These are phyloP conservation scores for Leptatherina wallacei DNA, from an alignment of 2,797 vertebrate species.

Conservation along the genomic window DNA sequence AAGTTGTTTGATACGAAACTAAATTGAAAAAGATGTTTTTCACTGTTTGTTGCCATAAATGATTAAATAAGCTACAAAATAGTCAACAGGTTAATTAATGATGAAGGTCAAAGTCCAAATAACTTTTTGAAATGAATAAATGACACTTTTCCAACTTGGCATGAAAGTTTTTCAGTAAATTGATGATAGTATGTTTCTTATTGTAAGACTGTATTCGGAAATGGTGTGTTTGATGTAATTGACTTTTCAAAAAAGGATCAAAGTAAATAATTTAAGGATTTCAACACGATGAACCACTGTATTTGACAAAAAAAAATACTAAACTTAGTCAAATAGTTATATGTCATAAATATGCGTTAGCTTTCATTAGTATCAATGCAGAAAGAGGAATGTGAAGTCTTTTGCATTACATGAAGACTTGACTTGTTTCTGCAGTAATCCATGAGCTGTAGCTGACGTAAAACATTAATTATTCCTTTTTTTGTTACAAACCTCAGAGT, in stretches of 20 bases:
- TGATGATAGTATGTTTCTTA: not conserved
- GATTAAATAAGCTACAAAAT: not conserved
- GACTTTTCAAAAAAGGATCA: not conserved
- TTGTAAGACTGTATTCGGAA: not conserved
- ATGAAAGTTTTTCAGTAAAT: not conserved
- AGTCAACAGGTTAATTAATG: not conserved
- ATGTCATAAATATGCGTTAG: not conserved
- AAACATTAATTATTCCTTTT: constrained; percentile 2
- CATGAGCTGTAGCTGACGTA: not conserved
- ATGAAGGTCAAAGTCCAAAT: not conserved
- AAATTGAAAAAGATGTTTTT: too few species aligned
- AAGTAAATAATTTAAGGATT: not conserved
- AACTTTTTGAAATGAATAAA: too few species aligned
- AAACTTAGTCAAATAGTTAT: not conserved
- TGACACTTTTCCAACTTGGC: not conserved
- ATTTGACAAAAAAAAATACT: not conserved
- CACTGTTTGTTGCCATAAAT: not conserved
- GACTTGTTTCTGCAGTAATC: not conserved
- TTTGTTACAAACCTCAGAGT: constrained; percentile 84
- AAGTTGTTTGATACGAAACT: not conserved
- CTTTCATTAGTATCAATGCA: not conserved
- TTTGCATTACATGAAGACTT: constrained; percentile 6
- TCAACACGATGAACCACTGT: not conserved
- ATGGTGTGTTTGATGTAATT: not conserved
- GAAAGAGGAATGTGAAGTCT: not conserved